Evolutionary conservation across 2,888 invertebrate genomes (phyloP), one percentile per base, ranked within the genome.

Genomic region (Sphaerophoria rueppellii): DNA sequence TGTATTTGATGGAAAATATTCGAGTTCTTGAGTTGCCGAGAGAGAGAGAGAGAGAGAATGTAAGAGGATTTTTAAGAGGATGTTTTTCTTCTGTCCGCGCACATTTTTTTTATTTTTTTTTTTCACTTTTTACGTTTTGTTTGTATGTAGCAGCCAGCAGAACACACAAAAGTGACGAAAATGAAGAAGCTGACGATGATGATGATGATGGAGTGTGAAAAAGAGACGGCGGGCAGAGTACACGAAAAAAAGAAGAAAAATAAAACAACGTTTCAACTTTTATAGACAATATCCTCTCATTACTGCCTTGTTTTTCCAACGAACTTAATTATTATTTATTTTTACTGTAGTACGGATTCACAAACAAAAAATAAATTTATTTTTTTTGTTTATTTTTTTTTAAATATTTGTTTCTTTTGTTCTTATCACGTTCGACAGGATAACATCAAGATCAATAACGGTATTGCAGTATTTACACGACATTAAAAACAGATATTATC

Each of bases 211-310:
- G 73, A 46, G 69, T 72, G 69, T 72, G 67, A 65, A 78, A 50
- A 35, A 54, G 14, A 75, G 61, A 71, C 63, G 32, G 67, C 54
- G 24, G 34, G 50, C 70, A 61, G 54, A 2, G 35, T 32, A 37
- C 55, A 52, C 55, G 46, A 16, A 48, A 78, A 34, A 55, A 77
- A 82, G 54, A 37, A 67, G 58, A 55, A 63, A 71, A 69, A 58
- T 57, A 79, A 79, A 76, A 76, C 67, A 71, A 83, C 40, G 40
- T 40, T 54, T 24, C 24, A 24, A 24, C 24, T 24, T 24, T 72
- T 83, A 83, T 72, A 72, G 75, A 75, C 52, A 16, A 78, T 71
- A 71, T 75, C 74, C 79, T 79, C 79, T 83, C 79, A 83, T 65
- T 50, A 24, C 2, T 24, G 24, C 24, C 24, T 83, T 71, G 75